phyloP scores from a whole-genome alignment of 2,888 invertebrate species.

The Stictocephala bisonia region DNA sequence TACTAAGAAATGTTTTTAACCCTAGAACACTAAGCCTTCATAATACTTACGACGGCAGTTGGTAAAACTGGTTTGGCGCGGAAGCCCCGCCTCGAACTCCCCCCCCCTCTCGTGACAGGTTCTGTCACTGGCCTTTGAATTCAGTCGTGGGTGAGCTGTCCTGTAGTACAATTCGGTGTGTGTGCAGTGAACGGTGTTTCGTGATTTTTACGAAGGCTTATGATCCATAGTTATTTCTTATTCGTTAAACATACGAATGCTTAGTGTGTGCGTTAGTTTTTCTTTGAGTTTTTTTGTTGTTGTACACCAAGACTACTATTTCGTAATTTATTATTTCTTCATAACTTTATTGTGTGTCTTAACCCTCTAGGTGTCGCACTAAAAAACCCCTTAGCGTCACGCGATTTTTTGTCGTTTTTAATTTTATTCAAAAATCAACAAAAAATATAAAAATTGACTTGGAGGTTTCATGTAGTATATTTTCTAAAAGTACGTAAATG shows the following conservation, averaged over 20 bases:
- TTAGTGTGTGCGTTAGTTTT: constrained; percentile 8
- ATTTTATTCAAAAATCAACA: no score
- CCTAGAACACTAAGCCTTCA: constrained; percentile 19
- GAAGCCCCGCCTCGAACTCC: not conserved
- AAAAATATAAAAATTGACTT: no score
- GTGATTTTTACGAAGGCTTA: not conserved
- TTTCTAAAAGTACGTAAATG: no score
- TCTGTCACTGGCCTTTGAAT: not conserved
- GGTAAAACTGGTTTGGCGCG: constrained; percentile 17
- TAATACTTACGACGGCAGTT: constrained; percentile 20
- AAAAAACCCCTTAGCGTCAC: no score
- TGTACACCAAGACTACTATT: not conserved
- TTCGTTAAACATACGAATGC: constrained; percentile 13
- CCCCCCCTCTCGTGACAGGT: constrained; percentile 17
- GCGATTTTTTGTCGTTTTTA: no score
- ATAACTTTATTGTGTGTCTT: not conserved
- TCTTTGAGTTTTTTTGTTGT: no score
- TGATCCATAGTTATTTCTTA: constrained; percentile 7
- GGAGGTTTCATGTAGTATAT: no score
- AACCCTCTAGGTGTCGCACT: no score
- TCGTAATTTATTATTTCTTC: not conserved
- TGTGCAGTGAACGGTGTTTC: not conserved
- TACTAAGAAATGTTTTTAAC: no score
- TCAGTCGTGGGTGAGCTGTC: not conserved
- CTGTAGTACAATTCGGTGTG: not conserved